These are phyloP conservation scores for Pseudomugil tenellus DNA, from an alignment of 2,797 vertebrate species.

Conservation along the genomic window DNA sequence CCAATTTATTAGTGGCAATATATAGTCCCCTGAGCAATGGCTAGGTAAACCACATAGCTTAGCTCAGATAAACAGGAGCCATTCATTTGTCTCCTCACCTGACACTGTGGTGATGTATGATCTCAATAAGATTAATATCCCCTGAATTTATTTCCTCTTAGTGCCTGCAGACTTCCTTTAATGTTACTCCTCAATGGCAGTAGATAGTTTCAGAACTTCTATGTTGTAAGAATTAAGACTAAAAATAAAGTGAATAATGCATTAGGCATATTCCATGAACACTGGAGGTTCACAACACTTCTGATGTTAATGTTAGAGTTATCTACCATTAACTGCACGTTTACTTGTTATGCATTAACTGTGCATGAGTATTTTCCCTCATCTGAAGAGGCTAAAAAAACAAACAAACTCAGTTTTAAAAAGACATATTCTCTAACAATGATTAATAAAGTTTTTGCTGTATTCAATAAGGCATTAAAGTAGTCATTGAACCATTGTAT, in stretches of 20 bases:
- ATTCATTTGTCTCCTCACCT: conserved; percentile 97
- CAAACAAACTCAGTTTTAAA: conserved; percentile 55
- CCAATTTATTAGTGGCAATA: conserved; percentile 96
- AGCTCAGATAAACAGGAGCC: conserved; percentile 95
- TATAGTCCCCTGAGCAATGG: conserved; percentile 84
- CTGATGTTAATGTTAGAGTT: conserved; percentile 25
- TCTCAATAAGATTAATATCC: conserved; percentile 95
- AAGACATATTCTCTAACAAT: conserved; percentile 55
- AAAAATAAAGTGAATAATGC: conserved; percentile 12
- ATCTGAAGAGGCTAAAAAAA: conserved; percentile 44
- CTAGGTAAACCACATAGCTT: conserved; percentile 91
- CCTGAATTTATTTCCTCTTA: conserved; percentile 78
- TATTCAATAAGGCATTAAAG: conserved; percentile 80
- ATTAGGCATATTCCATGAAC: not conserved
- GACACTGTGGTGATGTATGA: conserved; percentile 95
- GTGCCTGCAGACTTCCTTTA: conserved; percentile 70
- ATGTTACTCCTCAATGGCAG: conserved; percentile 64
- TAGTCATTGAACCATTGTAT: conserved; percentile 90
- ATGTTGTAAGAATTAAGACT: conserved; percentile 38
- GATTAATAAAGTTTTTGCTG: conserved; percentile 67
- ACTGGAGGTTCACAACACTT: conserved; percentile 29
- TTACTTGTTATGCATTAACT: conserved; percentile 59
- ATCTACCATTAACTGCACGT: conserved; percentile 34
- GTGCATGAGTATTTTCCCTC: conserved; percentile 56
- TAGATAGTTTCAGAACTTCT: conserved; percentile 51